These are phyloP conservation scores for Boulengeromyrus knoepffleri DNA, from an alignment of 2,113 vertebrate genomes.

Conservation along the genomic window DNA sequence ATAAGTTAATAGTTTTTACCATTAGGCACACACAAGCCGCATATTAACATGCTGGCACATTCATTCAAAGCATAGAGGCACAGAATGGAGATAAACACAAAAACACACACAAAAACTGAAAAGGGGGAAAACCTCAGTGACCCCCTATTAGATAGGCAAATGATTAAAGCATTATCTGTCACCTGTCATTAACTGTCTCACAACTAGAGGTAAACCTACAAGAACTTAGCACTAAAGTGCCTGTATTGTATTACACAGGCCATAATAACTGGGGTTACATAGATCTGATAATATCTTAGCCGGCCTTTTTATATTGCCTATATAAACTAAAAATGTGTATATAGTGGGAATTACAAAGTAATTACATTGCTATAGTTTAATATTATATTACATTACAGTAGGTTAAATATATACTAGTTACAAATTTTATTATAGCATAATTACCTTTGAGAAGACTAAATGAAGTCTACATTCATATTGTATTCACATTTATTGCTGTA, in stretches of 20 bases:
- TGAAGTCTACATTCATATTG: not conserved
- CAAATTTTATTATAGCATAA: not conserved
- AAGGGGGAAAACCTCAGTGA: not conserved
- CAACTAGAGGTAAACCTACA: not conserved
- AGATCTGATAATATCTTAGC: not conserved
- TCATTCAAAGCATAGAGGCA: not conserved
- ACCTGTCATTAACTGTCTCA: not conserved
- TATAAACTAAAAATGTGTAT: not conserved
- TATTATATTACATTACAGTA: not conserved
- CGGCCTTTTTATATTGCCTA: not conserved
- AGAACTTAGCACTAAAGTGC: not conserved
- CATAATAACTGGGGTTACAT: not conserved
- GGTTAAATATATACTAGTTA: not conserved
- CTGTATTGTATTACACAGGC: not conserved
- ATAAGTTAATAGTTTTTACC: not conserved
- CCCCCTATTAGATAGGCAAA: not conserved
- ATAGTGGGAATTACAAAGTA: not conserved
- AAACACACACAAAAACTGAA: not conserved
- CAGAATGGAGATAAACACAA: not conserved
- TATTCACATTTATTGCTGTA: conserved; percentile 1
- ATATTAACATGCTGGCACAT: not conserved
- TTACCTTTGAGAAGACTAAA: not conserved
- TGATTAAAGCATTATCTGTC: not conserved
- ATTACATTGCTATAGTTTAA: not conserved
- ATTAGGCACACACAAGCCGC: not conserved